These are phyloP conservation scores for Scytalopus superciliaris DNA, from an alignment of 2,113 vertebrate species.

Conservation along the genomic window DNA sequence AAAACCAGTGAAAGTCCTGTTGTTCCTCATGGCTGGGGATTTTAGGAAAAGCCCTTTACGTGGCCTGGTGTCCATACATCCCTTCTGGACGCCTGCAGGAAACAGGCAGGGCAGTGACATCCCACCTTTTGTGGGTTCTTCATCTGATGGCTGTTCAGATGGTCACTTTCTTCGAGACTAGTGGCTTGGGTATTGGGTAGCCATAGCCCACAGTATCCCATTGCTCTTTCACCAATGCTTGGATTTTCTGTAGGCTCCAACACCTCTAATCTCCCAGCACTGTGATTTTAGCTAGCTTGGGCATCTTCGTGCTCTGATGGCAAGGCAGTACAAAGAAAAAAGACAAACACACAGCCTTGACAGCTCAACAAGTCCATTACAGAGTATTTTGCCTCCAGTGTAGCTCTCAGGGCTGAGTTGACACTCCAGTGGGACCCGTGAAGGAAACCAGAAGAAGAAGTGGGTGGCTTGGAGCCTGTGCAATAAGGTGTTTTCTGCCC, in stretches of 20 bases:
- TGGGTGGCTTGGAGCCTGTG: not conserved
- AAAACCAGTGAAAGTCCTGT: conserved; percentile 1
- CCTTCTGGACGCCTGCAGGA: not conserved
- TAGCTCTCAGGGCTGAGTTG: not conserved
- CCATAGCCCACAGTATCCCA: not conserved
- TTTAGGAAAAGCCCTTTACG: not conserved
- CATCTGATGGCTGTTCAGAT: not conserved
- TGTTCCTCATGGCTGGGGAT: not conserved
- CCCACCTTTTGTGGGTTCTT: not conserved
- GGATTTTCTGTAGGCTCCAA: not conserved
- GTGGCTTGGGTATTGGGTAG: not conserved
- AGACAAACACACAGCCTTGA: not conserved
- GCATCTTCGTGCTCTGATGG: not conserved
- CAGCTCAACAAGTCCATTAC: not conserved
- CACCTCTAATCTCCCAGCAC: not conserved
- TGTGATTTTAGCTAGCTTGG: not conserved
- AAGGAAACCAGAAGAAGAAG: not conserved
- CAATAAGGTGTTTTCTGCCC: not conserved
- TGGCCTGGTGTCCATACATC: not conserved
- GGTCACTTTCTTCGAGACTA: not conserved
- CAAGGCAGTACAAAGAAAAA: not conserved
- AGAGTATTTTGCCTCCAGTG: not conserved
- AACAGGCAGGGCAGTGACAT: not conserved
- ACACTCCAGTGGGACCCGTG: not conserved
- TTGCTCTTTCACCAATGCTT: not conserved